Base-by-base conservation (phyloP, 2,113 vertebrate species). In the Thomomys bottae region DNA sequence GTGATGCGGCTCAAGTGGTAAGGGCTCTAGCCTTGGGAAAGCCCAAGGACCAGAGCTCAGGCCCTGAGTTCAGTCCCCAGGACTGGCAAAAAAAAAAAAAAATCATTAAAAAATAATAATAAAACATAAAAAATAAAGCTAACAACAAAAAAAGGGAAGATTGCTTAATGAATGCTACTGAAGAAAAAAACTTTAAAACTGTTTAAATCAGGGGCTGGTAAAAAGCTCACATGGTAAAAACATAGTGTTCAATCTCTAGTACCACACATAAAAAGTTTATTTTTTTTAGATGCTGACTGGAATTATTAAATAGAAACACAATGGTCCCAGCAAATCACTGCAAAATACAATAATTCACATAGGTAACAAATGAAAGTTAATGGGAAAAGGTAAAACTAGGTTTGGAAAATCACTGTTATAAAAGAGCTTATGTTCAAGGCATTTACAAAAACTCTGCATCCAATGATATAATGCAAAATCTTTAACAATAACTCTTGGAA, bases 111-210 rank as follows among this genome's bases (percentile, higher is more conserved):
- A n/a, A n/a, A n/a, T n/a, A n/a, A n/a, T n/a, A n/a, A n/a, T n/a
- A n/a, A n/a, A n/a, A n/a, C n/a, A n/a, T n/a, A n/a, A n/a, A 94
- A 82, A 93, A 77, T 86, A 83, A n/a, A 82, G 45, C 5, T 70
- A 82, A 70, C 2, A n/a, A 82, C 32, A 77, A 66, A 30, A 61
- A 54, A 21, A 63, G 8, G 32, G 78, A 49, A 49, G 14, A 49
- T 49, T 49, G 14, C 20, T 57, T 89, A 80, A 63, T 40, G 21
- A 89, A 77, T 76, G 6, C 18, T 23, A 15, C 4, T 87, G 45
- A 90, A 80, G 36, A 76, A 90, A 66, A 49, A 49, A 49, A 49
- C 2, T 4, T 8, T 49, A 49, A 49, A 49, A 49, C 2, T 4
- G 45, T 49, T 49, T 49, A 8, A 11, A 49, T 49, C 45, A 49